Base-by-base conservation (phyloP, 2,888 invertebrate species). In the Drosophila emarginata region DNA sequence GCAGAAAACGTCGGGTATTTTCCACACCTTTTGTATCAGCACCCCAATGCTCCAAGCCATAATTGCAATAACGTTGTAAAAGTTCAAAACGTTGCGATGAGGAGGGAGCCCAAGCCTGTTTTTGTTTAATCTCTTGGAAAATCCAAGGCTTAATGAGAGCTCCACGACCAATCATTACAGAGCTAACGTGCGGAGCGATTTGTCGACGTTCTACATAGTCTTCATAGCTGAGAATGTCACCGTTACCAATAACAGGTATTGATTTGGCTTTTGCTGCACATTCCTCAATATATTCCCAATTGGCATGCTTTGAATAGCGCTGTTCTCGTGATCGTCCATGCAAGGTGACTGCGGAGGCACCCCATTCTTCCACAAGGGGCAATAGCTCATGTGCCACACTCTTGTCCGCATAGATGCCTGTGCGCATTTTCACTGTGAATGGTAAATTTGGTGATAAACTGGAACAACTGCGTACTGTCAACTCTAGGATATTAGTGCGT, bases 111-210 rank as follows among this genome's bases (percentile, higher is more conserved):
- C 97, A 97, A 70, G 96, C 93, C 80, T 95, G 94, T 87, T 95
- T 94, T 88, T 99, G 97, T 91, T 98, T 98, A 74, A 99, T 98
- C 93, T 99, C 99, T 58, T 96, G 96, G 90, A 99, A 99, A 78
- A 99, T 94, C 99, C 99, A 99, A 0, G 99, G 99, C 91, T 99
- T 99, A 68, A 99, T 97, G 15, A 99, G 93, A 0, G 99, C 99
- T 62, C 99, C 99, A 65, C 99, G 94, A 1, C 97, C 98, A 82
- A 99, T 96, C 95, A 98, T 98, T 0, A 97, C 94, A 12, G 98
- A 97, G 65, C 95, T 93, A 9, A 96, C 93, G 75, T 94, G 93
- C 0, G 94, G 94, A n/a, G 94, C 94, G 28, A 92, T 79, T 77
- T 93, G 93, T 89, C 93, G 93, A 85, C 94, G 93, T 89, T 93